Evolutionary conservation across 1,140 invertebrate genomes (phyloP).

Genomic region (Drosophila arizonae): DNA sequence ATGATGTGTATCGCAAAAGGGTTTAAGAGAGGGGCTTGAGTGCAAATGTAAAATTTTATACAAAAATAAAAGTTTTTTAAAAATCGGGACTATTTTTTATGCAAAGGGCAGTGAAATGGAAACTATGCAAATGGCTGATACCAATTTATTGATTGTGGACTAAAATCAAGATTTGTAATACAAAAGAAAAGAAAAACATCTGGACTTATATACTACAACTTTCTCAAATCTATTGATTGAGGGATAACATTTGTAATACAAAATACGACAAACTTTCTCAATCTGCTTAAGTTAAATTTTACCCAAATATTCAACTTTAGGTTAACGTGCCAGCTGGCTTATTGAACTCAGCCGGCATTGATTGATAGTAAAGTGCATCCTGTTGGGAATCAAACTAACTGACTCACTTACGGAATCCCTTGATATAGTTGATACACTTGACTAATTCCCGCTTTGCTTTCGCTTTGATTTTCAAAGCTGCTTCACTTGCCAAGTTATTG

Average conservation of each 20-base stretch:
- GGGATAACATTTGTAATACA: too few species aligned
- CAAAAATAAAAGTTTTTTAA: neutral
- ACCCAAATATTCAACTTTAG: neutral
- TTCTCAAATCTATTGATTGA: too few species aligned
- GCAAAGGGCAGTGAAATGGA: too few species aligned
- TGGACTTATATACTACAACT: too few species aligned
- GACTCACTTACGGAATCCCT: slow-evolving; percentile 31
- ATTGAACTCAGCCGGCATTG: slow-evolving; percentile 35
- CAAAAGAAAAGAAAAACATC: too few species aligned
- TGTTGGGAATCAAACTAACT: neutral
- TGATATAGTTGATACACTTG: slow-evolving; percentile 34
- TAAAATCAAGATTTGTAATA: too few species aligned
- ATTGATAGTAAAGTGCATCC: slow-evolving; percentile 37
- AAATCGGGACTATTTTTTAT: too few species aligned
- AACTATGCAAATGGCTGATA: too few species aligned
- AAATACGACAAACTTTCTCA: too few species aligned
- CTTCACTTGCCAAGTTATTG: slow-evolving; percentile 54
- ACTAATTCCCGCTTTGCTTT: slow-evolving; percentile 41
- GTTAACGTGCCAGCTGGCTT: slow-evolving; percentile 13
- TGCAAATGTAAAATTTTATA: neutral
- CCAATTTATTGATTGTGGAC: too few species aligned
- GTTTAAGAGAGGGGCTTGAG: neutral
- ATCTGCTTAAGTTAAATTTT: too few species aligned
- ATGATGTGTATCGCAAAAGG: neutral
- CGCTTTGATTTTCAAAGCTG: slow-evolving; percentile 34